Conservation (phyloP, 2,888 invertebrate genomes). For the Callosobruchus maculatus region DNA sequence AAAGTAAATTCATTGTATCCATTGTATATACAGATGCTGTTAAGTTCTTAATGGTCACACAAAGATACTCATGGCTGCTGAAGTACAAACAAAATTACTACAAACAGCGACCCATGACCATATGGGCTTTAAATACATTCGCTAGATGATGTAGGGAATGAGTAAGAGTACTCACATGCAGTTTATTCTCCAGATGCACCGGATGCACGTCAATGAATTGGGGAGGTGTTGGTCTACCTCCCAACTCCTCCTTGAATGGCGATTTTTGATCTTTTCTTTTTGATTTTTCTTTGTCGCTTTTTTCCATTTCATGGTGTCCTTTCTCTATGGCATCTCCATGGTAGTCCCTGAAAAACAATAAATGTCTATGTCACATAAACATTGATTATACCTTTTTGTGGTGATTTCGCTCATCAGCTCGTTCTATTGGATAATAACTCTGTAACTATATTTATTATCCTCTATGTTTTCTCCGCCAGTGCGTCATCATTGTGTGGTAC, state of each 20-base stretch:
- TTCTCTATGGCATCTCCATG: constrained; percentile 42
- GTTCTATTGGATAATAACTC: too few species aligned
- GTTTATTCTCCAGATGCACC: constrained; percentile 43
- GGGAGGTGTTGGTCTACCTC: constrained; percentile 39
- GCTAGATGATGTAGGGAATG: neutral
- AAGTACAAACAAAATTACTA: too few species aligned
- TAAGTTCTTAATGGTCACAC: too few species aligned
- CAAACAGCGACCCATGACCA: too few species aligned
- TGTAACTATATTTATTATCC: too few species aligned
- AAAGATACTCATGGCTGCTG: too few species aligned
- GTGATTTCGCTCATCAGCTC: too few species aligned
- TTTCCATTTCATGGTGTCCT: constrained; percentile 11
- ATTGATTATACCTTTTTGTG: neutral
- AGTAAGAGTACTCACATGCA: constrained; percentile 37
- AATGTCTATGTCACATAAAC: neutral
- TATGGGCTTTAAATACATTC: too few species aligned
- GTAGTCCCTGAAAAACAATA: constrained; percentile 40
- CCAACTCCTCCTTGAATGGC: constrained; percentile 20
- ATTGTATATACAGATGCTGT: too few species aligned
- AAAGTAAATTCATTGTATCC: too few species aligned
- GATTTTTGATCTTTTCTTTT: neutral
- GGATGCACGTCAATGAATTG: constrained; percentile 45
- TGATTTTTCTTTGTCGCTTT: constrained; percentile 10
- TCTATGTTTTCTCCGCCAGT: too few species aligned
- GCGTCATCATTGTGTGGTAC: too few species aligned